A percentile compares a stretch with the other conserved stretches of the same genome.
phyloP scores from a whole-genome alignment of 2,113 vertebrate genomes.

The Xyrauchen texanus region DNA sequence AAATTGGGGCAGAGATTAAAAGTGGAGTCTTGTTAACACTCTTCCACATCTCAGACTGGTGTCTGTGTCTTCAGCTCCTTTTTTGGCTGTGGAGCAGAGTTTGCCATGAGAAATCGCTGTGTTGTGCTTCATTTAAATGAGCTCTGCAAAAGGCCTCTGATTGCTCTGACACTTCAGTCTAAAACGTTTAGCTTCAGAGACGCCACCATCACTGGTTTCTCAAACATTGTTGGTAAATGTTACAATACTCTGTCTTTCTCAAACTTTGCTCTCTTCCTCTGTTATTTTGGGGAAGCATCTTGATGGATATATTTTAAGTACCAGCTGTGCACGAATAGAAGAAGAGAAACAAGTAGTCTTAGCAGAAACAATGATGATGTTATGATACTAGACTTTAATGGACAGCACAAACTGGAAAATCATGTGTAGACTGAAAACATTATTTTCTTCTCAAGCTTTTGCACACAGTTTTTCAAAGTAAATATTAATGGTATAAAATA shows the following conservation, averaged over 20 bases:
- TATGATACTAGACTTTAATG: not conserved
- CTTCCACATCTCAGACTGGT: not conserved
- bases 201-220: not conserved
- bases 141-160: not conserved
- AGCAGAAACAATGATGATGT: not conserved
- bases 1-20: no score
- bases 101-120: conserved; percentile 14
- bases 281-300: not conserved
- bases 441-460: no score
- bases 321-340: not conserved
- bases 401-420: not conserved
- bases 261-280: not conserved
- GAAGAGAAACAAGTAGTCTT: not conserved
- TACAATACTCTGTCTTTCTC: not conserved
- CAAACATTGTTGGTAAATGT: not conserved
- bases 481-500: no score
- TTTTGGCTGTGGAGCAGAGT: not conserved
- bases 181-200: conserved; percentile 11
- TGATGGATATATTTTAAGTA: not conserved
- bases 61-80: not conserved
- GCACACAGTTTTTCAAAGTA: no score
- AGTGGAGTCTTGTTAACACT: no score
- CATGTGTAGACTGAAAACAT: no score
- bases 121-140: conserved; percentile 26
- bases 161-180: conserved; percentile 1